Evolutionary conservation across 2,888 invertebrate genomes (phyloP).

Genomic region (Hydraecia micacea): DNA sequence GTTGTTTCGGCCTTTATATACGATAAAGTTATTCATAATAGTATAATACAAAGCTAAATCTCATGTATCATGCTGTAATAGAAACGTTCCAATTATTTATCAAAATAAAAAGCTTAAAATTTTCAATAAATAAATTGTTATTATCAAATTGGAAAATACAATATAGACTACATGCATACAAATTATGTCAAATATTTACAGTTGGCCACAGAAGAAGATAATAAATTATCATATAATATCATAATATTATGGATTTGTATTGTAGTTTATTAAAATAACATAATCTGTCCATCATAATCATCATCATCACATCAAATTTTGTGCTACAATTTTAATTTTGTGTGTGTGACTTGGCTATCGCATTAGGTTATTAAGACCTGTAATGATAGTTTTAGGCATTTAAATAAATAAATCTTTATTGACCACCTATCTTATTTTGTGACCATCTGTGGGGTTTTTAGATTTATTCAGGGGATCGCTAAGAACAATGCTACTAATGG

Average conservation of each 20-base stretch:
- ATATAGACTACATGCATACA: constrained; percentile 61
- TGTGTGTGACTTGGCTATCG: too few species aligned
- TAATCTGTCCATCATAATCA: too few species aligned
- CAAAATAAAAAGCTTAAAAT: constrained; percentile 71
- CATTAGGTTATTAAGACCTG: too few species aligned
- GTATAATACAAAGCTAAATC: constrained; percentile 72
- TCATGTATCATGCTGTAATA: constrained; percentile 75
- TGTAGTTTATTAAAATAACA: not conserved
- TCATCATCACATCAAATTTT: too few species aligned
- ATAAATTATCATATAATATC: not conserved
- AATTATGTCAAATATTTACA: constrained; percentile 38
- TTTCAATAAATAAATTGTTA: constrained; percentile 55
- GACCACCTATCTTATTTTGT: constrained; percentile 33
- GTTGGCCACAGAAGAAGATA: constrained; percentile 52
- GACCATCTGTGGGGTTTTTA: constrained; percentile 35
- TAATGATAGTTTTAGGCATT: too few species aligned
- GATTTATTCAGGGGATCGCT: constrained; percentile 14
- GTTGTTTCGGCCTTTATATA: constrained; percentile 73
- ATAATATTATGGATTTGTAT: not conserved
- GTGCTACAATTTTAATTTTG: too few species aligned
- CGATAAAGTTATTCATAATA: constrained; percentile 61
- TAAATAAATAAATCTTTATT: not conserved
- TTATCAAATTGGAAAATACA: constrained; percentile 46
- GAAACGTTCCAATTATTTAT: constrained; percentile 61
- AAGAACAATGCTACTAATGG: constrained; percentile 13